Conservation (phyloP, 2,797 vertebrate genomes). For the Bradypodion ventrale region DNA sequence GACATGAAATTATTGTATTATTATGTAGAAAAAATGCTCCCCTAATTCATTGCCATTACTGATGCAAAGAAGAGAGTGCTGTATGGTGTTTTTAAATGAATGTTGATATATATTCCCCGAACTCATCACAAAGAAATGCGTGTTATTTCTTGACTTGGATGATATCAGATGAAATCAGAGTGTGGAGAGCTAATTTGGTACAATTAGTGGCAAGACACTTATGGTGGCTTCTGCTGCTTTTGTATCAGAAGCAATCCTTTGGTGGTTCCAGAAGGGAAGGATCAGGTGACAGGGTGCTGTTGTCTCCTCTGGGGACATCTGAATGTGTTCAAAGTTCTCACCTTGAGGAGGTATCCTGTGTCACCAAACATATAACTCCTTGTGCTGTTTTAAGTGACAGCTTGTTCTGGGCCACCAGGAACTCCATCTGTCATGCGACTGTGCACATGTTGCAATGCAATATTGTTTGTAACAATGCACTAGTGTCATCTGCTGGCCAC, state of each 20-base stretch:
- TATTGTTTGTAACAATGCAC: background rate
- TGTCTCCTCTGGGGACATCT: no score
- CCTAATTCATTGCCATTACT: background rate
- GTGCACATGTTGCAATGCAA: background rate
- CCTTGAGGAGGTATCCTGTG: no score
- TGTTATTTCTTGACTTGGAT: background rate
- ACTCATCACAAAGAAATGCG: background rate
- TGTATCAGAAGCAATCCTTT: no score
- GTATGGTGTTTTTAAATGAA: background rate
- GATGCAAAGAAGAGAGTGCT: background rate
- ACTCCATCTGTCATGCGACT: background rate
- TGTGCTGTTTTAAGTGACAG: background rate
- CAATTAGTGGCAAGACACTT: background rate
- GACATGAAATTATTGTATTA: no score
- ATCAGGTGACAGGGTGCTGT: no score
- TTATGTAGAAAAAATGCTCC: background rate
- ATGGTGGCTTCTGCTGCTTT: no score
- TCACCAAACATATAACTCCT: background rate
- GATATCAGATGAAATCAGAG: background rate
- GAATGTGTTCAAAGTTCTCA: no score
- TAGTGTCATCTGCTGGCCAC: conserved; percentile 43
- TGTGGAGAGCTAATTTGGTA: background rate
- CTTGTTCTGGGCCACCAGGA: background rate
- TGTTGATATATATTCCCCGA: background rate
- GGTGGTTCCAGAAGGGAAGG: no score